A percentile compares a stretch with the other conserved stretches of the same genome.
phyloP scores from a whole-genome alignment of 2,888 invertebrate genomes.

The Argyresthia albistria region DNA sequence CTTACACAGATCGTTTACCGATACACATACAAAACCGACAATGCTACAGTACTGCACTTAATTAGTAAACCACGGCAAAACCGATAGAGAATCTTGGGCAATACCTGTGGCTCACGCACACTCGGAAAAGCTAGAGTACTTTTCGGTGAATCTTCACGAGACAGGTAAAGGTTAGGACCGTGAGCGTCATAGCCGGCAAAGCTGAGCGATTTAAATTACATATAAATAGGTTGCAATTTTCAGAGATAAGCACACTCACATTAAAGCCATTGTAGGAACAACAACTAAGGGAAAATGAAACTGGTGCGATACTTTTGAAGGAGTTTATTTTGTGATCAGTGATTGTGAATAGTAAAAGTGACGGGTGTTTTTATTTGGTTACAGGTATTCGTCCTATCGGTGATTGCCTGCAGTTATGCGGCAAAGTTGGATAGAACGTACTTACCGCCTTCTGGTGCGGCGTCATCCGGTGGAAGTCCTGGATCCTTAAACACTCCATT shows the following conservation, averaged over 20 bases:
- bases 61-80: conserved; percentile 50
- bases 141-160: conserved; percentile 10
- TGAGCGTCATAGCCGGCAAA: conserved; percentile 35
- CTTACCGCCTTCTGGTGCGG: conserved; percentile 52
- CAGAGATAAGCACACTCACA: conserved; percentile 39
- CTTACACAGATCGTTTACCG: neutral
- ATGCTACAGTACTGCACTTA: conserved; percentile 20
- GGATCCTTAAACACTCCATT: conserved; percentile 44
- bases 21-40: neutral
- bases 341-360: neutral
- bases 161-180: conserved; percentile 63
- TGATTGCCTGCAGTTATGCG: conserved; percentile 53
- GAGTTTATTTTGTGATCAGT: neutral
- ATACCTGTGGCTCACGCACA: conserved; percentile 27
- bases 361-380: conserved; percentile 19
- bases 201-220: conserved; percentile 35
- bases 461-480: conserved; percentile 52
- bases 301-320: conserved; percentile 33
- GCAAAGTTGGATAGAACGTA: conserved; percentile 59
- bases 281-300: conserved; percentile 58
- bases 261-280: conserved; percentile 26
- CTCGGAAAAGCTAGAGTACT: conserved; percentile 18
- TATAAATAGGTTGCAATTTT: conserved; percentile 57
- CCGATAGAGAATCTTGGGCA: conserved; percentile 47
- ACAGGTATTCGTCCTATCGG: conserved; percentile 49